Base-by-base conservation (phyloP, 1,140 invertebrate genomes). In the Cylas formicarius region DNA sequence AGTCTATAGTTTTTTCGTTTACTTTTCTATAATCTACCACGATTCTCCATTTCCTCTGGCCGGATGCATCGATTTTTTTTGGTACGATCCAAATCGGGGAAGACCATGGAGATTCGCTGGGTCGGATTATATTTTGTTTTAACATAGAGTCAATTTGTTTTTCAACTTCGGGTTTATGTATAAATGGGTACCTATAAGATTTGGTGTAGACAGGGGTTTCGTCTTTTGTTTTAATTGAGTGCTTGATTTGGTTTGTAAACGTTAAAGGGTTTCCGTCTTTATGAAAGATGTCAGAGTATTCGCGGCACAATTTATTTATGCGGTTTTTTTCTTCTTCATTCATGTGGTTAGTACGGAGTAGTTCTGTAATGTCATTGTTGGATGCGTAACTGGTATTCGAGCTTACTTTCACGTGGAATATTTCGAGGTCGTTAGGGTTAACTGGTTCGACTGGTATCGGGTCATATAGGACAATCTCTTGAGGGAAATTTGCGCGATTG, bases 21-120 rank as follows among this genome's bases (percentile, higher is more conserved):
- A 68, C 26, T 46, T 62, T 61, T 32, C 62, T 32, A 45, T 60
- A 69, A 46, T 66, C n/a, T n/a, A n/a, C n/a, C n/a, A n/a, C n/a
- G n/a, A n/a, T n/a, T n/a, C n/a, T n/a, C n/a, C n/a, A n/a, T 65
- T 11, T 63, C 45, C n/a, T 65, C 58, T 61, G 33, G 2, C 48
- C 54, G 1, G 54, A 56, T 1, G 57, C 55, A 22, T 63, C 60
- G 8, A 31, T 7, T 41, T 64, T 63, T 29, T 64, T 65, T 0
- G 56, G n/a, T n/a, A n/a, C n/a, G n/a, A n/a, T n/a, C n/a, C n/a
- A n/a, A n/a, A n/a, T n/a, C n/a, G n/a, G n/a, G 56, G 0, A 66
- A 56, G 3, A 65, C 4, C 31, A 61, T 29, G 1, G 58, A 59
- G 7, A 39, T 39, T 32, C 44, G 57, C 51, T 52, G 60, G 8